phyloP scores from a whole-genome alignment of 2,888 invertebrate species.

The Acleris sparsana region DNA sequence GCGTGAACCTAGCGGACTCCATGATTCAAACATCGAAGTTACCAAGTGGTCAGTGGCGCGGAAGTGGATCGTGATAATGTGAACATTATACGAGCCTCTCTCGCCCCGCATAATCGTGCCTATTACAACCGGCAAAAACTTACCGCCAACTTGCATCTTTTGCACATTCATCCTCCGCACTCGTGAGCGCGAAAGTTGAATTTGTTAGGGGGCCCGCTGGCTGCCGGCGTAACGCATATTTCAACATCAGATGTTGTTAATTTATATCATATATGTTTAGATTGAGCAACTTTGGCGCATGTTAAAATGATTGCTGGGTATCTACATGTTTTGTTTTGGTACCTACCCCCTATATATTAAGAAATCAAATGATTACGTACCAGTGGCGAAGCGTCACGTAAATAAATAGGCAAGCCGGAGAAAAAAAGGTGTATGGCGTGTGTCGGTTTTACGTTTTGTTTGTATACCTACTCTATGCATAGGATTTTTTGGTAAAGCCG shows the following conservation, averaged over 20 bases:
- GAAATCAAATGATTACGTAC: too few relatives aligned
- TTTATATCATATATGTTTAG: too few relatives aligned
- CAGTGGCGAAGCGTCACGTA: too few relatives aligned
- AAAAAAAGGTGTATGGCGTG: too few relatives aligned
- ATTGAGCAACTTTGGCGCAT: too few relatives aligned
- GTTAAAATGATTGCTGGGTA: too few relatives aligned
- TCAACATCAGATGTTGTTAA: slow-evolving; percentile 1
- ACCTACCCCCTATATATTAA: too few relatives aligned
- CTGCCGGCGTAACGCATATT: slow-evolving; percentile 9
- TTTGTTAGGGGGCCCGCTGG: slow-evolving; percentile 11
- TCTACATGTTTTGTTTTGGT: too few relatives aligned
- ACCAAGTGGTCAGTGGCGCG: slow-evolving; percentile 61
- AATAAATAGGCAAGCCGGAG: too few relatives aligned
- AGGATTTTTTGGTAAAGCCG: too few relatives aligned
- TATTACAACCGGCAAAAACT: slow-evolving; percentile 73
- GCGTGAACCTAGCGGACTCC: slow-evolving; percentile 13
- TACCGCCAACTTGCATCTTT: slow-evolving; percentile 71
- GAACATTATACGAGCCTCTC: slow-evolving; percentile 79
- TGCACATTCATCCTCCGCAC: slow-evolving; percentile 51
- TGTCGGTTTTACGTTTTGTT: too few relatives aligned
- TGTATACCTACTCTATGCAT: too few relatives aligned
- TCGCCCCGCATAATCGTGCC: slow-evolving; percentile 73
- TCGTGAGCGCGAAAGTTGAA: slow-evolving; percentile 45
- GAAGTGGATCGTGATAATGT: slow-evolving; percentile 76
- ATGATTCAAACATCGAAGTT: slow-evolving; percentile 43